Conservation (phyloP, 2,797 vertebrate species). For the Poeciliopsis paucimaculata region DNA sequence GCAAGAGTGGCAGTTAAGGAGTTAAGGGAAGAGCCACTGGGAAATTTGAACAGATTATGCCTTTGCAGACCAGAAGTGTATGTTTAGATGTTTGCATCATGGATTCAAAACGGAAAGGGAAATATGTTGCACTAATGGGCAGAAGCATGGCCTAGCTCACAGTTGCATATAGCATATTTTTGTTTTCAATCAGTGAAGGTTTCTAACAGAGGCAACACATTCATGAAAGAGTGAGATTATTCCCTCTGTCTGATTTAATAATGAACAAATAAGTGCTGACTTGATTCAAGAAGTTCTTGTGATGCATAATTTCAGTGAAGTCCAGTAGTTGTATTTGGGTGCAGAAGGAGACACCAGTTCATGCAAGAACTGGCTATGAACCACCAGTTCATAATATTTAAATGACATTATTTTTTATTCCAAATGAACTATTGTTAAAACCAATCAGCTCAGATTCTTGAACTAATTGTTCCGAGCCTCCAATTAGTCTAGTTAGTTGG, state of each 20-base stretch:
- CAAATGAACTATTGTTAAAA: neutral
- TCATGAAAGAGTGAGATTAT: neutral
- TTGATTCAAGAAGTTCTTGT: neutral
- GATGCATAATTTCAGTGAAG: neutral
- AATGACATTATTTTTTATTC: neutral
- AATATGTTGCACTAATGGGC: neutral
- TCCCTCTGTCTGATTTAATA: neutral
- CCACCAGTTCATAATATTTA: conserved; percentile 4
- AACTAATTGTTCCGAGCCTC: neutral
- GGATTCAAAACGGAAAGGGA: neutral
- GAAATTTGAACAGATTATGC: neutral
- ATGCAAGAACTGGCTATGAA: conserved; percentile 7
- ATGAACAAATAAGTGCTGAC: neutral
- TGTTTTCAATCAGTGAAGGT: neutral
- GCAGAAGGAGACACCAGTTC: conserved; percentile 7
- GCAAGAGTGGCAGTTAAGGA: too few relatives aligned
- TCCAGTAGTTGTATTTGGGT: neutral
- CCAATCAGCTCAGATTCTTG: neutral
- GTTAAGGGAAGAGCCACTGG: neutral
- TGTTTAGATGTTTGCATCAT: neutral
- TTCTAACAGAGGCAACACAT: neutral
- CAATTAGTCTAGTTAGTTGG: neutral
- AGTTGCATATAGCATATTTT: neutral
- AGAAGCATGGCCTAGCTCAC: neutral
- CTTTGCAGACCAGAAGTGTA: neutral